A percentile compares a stretch with the other conserved stretches of the same genome.
These are phyloP conservation scores for Parnassius smintheus DNA, from an alignment of 2,888 invertebrate species.

Conservation along the genomic window DNA sequence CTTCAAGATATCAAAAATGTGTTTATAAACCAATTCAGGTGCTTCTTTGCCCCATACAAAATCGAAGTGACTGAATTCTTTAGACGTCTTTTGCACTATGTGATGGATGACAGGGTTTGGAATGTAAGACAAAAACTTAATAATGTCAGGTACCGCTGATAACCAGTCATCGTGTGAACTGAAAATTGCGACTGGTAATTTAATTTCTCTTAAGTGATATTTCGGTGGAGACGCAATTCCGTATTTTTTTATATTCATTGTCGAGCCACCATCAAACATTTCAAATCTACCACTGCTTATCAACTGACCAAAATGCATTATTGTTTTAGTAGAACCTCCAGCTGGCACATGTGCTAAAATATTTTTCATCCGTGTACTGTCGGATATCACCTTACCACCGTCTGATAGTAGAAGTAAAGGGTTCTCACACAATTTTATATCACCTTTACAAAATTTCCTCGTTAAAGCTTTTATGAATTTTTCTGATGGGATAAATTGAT, in stretches of 20 bases:
- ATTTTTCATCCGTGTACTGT: constrained; percentile 29
- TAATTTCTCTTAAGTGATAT: constrained; percentile 40
- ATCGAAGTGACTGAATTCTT: constrained; percentile 48
- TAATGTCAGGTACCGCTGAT: constrained; percentile 39
- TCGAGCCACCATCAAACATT: constrained; percentile 42
- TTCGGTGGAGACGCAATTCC: constrained; percentile 32
- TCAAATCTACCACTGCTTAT: constrained; percentile 45
- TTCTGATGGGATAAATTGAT: constrained; percentile 36
- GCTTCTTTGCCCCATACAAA: constrained; percentile 48
- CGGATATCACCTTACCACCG: constrained; percentile 37
- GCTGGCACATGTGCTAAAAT: constrained; percentile 37
- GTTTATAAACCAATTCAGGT: constrained; percentile 37
- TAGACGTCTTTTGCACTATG: constrained; percentile 31
- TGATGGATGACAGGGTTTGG: constrained; percentile 39
- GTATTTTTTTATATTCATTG: constrained; percentile 38
- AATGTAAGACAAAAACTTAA: constrained; percentile 37
- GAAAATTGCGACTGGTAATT: constrained; percentile 43
- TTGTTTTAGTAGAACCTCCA: constrained; percentile 47
- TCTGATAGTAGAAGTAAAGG: constrained; percentile 43
- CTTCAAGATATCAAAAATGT: constrained; percentile 33
- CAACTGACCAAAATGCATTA: constrained; percentile 52
- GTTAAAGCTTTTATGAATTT: constrained; percentile 37
- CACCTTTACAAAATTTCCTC: constrained; percentile 42
- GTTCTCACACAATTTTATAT: constrained; percentile 40
- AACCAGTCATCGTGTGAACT: constrained; percentile 48